These are phyloP conservation scores for Diplogasteroides magnus DNA, from an alignment of 1,140 invertebrate genomes.

Conservation along the genomic window DNA sequence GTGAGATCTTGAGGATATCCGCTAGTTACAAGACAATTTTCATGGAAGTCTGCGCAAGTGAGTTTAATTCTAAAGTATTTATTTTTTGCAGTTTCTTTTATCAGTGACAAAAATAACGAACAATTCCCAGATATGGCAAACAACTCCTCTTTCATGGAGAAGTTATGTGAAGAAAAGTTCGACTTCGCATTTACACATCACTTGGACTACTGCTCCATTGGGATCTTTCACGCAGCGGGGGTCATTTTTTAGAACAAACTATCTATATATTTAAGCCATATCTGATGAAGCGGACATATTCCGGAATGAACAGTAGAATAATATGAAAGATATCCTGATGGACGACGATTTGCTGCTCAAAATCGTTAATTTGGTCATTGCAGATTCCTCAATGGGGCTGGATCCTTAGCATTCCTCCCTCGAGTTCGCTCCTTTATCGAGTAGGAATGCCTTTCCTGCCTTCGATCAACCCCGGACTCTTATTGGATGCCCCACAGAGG, in stretches of 20 bases:
- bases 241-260: no score
- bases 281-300: no score
- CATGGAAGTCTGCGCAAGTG: no score
- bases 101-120: no score
- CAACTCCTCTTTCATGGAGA: not conserved
- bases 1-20: no score
- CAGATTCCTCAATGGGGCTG: not conserved
- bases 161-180: not conserved
- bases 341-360: no score
- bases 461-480: not conserved
- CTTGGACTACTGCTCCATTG: not conserved
- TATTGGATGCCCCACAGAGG: not conserved
- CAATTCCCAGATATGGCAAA: not conserved
- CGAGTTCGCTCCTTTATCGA: not conserved
- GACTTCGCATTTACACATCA: not conserved
- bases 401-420: not conserved
- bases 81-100: no score
- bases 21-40: no score
- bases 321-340: no score
- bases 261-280: no score
- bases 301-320: no score
- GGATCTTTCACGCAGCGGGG: not conserved
- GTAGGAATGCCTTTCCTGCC: not conserved
- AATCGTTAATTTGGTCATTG: not conserved
- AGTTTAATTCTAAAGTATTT: no score